Conservation (phyloP, 2,888 invertebrate species). For the Euproctis similis region DNA sequence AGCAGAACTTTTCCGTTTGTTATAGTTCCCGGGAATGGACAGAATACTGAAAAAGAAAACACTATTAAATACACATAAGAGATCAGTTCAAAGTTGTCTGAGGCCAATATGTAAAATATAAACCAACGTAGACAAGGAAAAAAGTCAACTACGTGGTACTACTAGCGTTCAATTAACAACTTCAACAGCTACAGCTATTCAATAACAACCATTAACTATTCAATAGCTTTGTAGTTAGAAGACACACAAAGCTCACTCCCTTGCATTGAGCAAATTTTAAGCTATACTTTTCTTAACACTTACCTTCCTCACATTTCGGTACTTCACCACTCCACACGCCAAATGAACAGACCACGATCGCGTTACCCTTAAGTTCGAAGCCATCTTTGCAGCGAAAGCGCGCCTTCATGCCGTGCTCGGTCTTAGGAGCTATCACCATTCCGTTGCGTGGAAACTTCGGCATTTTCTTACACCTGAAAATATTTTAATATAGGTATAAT, state of each 20-base stretch:
- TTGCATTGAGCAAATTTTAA: too few relatives aligned
- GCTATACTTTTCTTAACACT: neutral
- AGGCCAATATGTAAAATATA: too few relatives aligned
- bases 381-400: slow-evolving; percentile 96
- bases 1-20: slow-evolving; percentile 92
- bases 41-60: slow-evolving; percentile 80
- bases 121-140: too few relatives aligned
- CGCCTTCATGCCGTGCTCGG: slow-evolving; percentile 97
- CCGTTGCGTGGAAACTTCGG: slow-evolving; percentile 93
- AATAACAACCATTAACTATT: too few relatives aligned
- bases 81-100: too few relatives aligned
- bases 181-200: too few relatives aligned
- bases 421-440: slow-evolving; percentile 97
- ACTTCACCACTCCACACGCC: slow-evolving; percentile 95
- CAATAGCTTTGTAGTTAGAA: too few relatives aligned
- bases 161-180: too few relatives aligned
- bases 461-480: slow-evolving; percentile 86
- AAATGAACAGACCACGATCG: slow-evolving; percentile 91
- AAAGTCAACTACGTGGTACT: too few relatives aligned
- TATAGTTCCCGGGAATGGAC: slow-evolving; percentile 93
- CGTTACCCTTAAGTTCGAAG: slow-evolving; percentile 85
- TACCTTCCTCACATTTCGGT: slow-evolving; percentile 89
- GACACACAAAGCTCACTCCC: too few relatives aligned
- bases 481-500: too few relatives aligned
- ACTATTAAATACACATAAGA: too few relatives aligned